Conservation (phyloP, 2,113 vertebrate genomes). For the Eublepharis macularius region DNA sequence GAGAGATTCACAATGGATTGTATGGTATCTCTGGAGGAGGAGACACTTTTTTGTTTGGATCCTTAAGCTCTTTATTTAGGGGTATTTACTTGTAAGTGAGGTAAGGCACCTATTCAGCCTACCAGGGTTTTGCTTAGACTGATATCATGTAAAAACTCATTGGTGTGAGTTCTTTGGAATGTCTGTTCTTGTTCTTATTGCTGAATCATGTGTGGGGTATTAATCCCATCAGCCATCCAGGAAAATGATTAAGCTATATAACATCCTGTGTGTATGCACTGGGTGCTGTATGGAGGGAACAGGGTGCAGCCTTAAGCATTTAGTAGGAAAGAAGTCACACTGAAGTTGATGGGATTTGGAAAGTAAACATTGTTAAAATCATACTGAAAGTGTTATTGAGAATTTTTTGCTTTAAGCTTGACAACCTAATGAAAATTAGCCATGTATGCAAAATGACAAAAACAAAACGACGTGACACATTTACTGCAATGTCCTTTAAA, state of each 20-base stretch:
- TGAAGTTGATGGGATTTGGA: not conserved
- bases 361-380: not conserved
- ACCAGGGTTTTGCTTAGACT: not conserved
- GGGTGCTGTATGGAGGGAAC: not conserved
- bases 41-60: not conserved
- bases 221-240: not conserved
- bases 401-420: not conserved
- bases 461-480: constrained; percentile 9
- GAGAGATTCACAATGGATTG: not conserved
- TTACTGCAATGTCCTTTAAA: constrained; percentile 20
- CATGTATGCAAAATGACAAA: not conserved
- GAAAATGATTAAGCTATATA: not conserved
- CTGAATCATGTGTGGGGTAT: not conserved
- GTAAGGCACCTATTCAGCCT: too few relatives aligned
- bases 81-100: too few relatives aligned
- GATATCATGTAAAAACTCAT: not conserved
- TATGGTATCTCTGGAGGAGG: not conserved
- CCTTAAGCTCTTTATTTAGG: too few relatives aligned
- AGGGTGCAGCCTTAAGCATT: not conserved
- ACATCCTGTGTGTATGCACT: not conserved
- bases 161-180: not conserved
- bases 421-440: constrained; percentile 41
- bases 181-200: not conserved
- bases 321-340: not conserved
- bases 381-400: not conserved